Base-by-base conservation (phyloP, 2,888 invertebrate genomes). In the Ennomos erosarius region DNA sequence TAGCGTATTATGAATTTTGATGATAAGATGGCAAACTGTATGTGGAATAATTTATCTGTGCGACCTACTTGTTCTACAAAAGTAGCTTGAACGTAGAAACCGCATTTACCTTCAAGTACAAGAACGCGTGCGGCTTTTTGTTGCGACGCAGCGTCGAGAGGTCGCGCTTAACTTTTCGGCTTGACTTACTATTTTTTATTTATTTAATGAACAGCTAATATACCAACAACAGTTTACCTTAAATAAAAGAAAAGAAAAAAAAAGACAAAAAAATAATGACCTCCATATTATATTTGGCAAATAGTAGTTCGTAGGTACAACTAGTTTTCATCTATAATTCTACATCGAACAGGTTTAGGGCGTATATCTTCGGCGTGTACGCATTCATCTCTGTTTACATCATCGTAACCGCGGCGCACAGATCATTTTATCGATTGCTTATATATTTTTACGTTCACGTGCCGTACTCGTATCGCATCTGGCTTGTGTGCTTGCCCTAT, bases 381-480 rank as follows among this genome's bases (percentile, higher is more conserved):
- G 62, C 69, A 72, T 76, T 71, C 74, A 69, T 70, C 71, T 68
- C 68, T 78, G 81, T 84, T 84, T 84, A 83, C 79, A 82, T 79
- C 78, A 79, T 76, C 75, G 73, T 69, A 69, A 59, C 71, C 70
- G 68, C 76, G 72, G 72, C 70, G 76, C 71, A 77, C 73, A 75
- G 82, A 83, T 82, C 79, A 78, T 82, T 84, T 80, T 82, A 85
- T 85, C 76, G 82, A 82, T 82, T 80, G 73, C 81, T 26, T 77
- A 77, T 78, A 79, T 76, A 72, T 74, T 76, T 79, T 79, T 82
- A 79, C 80, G 79, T 76, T 74, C 76, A 76, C 75, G 75, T 73
- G 75, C 71, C 69, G 73, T 75, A 74, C 74, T 75, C 74, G 76
- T 76, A 77, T 71, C 80, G 79, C 81, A 82, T 85, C 82, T 85